phyloP scores from a whole-genome alignment of 2,888 invertebrate genomes.

The Epirrhoe tristata region DNA sequence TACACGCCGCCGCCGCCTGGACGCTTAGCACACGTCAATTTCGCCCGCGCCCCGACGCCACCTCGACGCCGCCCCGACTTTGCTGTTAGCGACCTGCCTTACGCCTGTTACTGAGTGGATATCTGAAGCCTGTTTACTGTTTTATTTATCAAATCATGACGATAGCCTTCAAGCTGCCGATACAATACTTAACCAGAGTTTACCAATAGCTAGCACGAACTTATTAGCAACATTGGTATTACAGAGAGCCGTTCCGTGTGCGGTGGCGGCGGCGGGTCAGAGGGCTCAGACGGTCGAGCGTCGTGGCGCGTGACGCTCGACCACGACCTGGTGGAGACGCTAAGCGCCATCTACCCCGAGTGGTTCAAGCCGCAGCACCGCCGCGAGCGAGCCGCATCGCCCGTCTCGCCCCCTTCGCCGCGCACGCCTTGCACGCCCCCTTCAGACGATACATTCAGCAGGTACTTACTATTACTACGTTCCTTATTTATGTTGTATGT shows the following conservation, averaged over 20 bases:
- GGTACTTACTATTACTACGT: constrained; percentile 51
- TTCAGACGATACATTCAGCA: constrained; percentile 78
- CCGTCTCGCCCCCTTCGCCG: constrained; percentile 68
- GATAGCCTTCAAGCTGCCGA: background rate
- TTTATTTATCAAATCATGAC: background rate
- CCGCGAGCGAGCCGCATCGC: constrained; percentile 74
- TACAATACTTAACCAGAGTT: too few species aligned
- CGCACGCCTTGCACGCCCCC: constrained; percentile 66
- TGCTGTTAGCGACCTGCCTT: too few species aligned
- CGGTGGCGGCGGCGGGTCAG: constrained; percentile 90
- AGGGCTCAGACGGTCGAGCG: constrained; percentile 88
- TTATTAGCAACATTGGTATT: constrained; percentile 48
- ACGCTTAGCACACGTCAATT: too few species aligned
- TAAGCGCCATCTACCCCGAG: constrained; percentile 96
- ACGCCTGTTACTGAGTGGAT: too few species aligned
- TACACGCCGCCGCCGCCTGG: too few species aligned
- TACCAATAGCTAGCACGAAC: background rate
- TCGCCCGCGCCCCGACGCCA: too few species aligned
- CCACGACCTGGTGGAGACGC: constrained; percentile 96
- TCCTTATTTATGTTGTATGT: background rate
- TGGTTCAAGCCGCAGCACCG: constrained; percentile 91
- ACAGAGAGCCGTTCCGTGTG: constrained; percentile 91
- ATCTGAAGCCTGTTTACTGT: too few species aligned
- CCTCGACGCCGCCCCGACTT: too few species aligned
- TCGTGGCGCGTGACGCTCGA: constrained; percentile 97